A percentile compares a stretch with the other conserved stretches of the same genome.
Conservation (phyloP, 2,888 invertebrate genomes). For the Galerucella calmariensis region DNA sequence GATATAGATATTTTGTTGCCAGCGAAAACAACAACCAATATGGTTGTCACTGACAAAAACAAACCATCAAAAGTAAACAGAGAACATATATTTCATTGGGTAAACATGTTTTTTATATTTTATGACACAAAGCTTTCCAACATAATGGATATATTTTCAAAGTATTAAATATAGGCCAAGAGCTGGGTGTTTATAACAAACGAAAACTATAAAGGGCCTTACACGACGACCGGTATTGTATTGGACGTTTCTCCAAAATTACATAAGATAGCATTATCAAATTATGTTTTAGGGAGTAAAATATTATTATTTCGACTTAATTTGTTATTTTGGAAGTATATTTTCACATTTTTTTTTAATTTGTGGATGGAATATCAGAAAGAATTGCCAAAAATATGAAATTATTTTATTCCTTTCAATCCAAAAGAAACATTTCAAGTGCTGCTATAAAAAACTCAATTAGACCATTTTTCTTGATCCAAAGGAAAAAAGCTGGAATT, state of each 20-base stretch:
- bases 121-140: background rate
- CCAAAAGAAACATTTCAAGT: too few relatives aligned
- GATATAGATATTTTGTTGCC: constrained; percentile 1
- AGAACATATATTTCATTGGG: constrained; percentile 14
- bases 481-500: background rate
- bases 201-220: too few relatives aligned
- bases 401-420: too few relatives aligned
- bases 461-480: background rate
- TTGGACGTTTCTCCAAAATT: too few relatives aligned
- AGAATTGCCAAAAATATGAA: too few relatives aligned
- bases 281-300: too few relatives aligned
- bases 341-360: too few relatives aligned
- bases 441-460: background rate
- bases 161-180: background rate
- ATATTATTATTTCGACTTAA: too few relatives aligned
- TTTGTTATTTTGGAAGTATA: too few relatives aligned
- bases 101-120: constrained; percentile 18
- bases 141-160: constrained; percentile 7
- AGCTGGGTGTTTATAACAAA: background rate
- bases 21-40: constrained; percentile 6
- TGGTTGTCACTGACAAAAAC: constrained; percentile 10
- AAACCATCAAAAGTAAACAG: constrained; percentile 14
- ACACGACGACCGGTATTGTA: too few relatives aligned
- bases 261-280: too few relatives aligned
- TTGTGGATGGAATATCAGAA: too few relatives aligned